Evolutionary conservation across 2,113 vertebrate species (phyloP).

Genomic region (Arenaria interpres): DNA sequence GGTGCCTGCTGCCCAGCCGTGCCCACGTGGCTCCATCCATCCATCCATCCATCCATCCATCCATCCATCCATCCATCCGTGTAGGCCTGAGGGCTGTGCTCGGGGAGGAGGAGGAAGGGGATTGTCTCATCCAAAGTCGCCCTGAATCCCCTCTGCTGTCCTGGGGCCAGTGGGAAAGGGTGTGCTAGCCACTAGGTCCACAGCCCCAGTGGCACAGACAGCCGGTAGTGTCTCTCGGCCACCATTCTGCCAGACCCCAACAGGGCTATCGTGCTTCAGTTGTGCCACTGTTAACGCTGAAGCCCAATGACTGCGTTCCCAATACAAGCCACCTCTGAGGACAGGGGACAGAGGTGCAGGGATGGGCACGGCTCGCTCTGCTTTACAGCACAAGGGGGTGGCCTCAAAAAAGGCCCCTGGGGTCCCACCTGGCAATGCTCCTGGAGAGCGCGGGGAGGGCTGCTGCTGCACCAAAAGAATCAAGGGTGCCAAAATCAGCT

Average conservation of each 20-base stretch:
- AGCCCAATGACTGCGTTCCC: not conserved
- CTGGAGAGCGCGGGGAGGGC: not conserved
- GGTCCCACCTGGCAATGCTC: accelerated
- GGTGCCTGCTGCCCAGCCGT: not conserved
- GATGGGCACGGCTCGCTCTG: not conserved
- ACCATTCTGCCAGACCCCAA: not conserved
- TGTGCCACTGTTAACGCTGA: not conserved
- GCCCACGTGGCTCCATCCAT: not conserved
- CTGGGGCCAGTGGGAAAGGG: not conserved
- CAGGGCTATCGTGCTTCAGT: not conserved
- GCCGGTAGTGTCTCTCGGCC: not conserved
- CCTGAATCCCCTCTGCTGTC: not conserved
- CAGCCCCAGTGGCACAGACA: not conserved
- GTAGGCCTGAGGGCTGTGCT: not conserved
- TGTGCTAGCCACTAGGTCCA: not conserved
- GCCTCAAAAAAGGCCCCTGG: not conserved
- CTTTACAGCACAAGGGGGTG: not conserved
- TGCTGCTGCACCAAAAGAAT: too few species aligned
- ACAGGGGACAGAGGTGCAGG: not conserved
- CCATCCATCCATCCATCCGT: not conserved
- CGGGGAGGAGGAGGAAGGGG: not conserved
- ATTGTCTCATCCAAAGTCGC: not conserved
- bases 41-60: not conserved
- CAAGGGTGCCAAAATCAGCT: not conserved
- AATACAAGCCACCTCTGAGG: not conserved